phyloP scores from a whole-genome alignment of 2,113 vertebrate genomes.

The Oostethus manadensis region DNA sequence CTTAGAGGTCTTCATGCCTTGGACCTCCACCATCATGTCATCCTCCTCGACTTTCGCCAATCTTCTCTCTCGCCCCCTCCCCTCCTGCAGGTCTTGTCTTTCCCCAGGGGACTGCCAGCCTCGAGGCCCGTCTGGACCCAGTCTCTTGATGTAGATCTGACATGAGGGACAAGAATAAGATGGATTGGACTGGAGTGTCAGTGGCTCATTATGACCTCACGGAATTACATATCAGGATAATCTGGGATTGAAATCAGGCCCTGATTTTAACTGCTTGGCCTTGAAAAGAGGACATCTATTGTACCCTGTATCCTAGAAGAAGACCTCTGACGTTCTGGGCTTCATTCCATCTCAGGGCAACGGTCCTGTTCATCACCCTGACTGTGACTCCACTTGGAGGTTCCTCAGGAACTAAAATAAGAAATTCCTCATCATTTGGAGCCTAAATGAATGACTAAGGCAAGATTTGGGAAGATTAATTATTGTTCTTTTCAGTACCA shows the following conservation, averaged over 20 bases:
- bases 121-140: conserved; percentile 23
- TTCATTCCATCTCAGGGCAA: conserved; percentile 70
- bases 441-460: not conserved
- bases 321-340: conserved; percentile 69
- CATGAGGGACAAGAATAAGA: not conserved
- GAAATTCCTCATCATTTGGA: not conserved
- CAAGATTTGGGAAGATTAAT: not conserved
- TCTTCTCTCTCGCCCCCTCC: not conserved
- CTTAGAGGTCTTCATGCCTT: conserved; percentile 30
- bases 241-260: too few relatives aligned
- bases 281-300: not conserved
- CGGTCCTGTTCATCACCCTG: conserved; percentile 63
- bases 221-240: too few relatives aligned
- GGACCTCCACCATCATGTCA: conserved; percentile 26
- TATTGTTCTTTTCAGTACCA: conserved; percentile 54
- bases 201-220: not conserved
- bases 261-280: too few relatives aligned
- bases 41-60: not conserved
- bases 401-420: conserved; percentile 66
- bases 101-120: conserved; percentile 33
- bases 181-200: not conserved
- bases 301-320: conserved; percentile 81
- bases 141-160: conserved; percentile 62
- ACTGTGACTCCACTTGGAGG: conserved; percentile 58
- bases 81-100: not conserved